Evolutionary conservation across 2,888 invertebrate species (phyloP), one percentile per base, ranked within the genome.

Genomic region (Nemotelus nigrinus): DNA sequence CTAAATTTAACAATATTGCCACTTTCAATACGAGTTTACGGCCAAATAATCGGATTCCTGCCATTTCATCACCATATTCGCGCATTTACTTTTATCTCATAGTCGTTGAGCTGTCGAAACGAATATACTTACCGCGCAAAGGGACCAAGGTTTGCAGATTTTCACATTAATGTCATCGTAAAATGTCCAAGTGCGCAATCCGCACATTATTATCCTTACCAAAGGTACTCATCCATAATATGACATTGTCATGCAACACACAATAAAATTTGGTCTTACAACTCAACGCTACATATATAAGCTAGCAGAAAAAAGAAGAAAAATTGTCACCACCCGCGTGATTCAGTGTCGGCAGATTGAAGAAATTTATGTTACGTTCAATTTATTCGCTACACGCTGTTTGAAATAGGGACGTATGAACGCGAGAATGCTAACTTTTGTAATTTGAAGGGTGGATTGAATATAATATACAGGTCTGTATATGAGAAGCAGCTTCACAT

Each of bases 361-460:
- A 68, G 50, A 7, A 60, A 41, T 60, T 41, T 60, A 60, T 25
- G 67, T 50, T 48, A 50, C 50, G 67, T 68, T 50, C 67, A 68
- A 68, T 68, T 68, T 68, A 68, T 48, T 68, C 67, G 67, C 39
- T 48, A 48, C 67, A 68, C 67, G 47, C 67, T 50, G 67, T 47
- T 68, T 68, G 39, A 68, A 48, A 48, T 25, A 25, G 50, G 25
- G 50, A 39, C 67, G 8, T 10, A 48, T 68, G 39, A 68, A 68
- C 39, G 25, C 41, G 41, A 60, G 41, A 60, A 57, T 2, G 25
- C 25, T 25, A 25, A 25, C 25, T 25, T 25, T 25, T 25, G 25
- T 25, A 25, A 25, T 25, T 25, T 25, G 25, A 25, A 25, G 25
- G 25, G 25, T 25, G 25, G 25, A 25, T 25, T 25, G 25, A 25